A percentile compares a stretch with the other conserved stretches of the same genome.
Conservation (phyloP, 92 coral and sea anemone genomes). For the Zoanthus sociatus region DNA sequence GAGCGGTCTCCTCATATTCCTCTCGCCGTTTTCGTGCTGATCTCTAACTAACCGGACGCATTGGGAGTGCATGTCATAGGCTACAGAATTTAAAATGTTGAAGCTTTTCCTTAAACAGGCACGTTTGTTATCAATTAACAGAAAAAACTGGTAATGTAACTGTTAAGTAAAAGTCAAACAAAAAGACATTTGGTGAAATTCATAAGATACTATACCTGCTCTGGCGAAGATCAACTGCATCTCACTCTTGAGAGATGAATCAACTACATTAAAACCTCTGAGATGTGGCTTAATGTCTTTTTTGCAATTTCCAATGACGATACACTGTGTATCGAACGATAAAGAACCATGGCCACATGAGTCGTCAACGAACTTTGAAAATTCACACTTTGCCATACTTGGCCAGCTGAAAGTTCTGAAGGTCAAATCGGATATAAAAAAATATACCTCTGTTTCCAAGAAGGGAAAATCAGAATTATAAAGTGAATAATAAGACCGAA, state of each 20-base stretch:
- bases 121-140: background rate
- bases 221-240: background rate
- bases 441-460: slow-evolving; percentile 11
- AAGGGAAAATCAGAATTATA: slow-evolving; percentile 14
- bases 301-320: background rate
- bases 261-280: background rate
- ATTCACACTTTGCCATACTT: background rate
- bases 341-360: background rate
- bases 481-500: slow-evolving; percentile 29
- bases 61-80: background rate
- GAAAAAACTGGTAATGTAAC: background rate
- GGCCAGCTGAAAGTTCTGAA: slow-evolving; percentile 20
- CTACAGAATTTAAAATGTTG: background rate
- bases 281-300: background rate
- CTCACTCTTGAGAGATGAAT: background rate
- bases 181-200: background rate
- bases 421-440: slow-evolving; percentile 6
- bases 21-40: background rate
- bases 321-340: background rate
- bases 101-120: background rate
- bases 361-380: background rate
- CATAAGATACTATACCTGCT: background rate
- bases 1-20: background rate
- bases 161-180: no score
- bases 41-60: background rate